phyloP scores from a whole-genome alignment of 2,888 invertebrate genomes.

The Tetragonula carbonaria region DNA sequence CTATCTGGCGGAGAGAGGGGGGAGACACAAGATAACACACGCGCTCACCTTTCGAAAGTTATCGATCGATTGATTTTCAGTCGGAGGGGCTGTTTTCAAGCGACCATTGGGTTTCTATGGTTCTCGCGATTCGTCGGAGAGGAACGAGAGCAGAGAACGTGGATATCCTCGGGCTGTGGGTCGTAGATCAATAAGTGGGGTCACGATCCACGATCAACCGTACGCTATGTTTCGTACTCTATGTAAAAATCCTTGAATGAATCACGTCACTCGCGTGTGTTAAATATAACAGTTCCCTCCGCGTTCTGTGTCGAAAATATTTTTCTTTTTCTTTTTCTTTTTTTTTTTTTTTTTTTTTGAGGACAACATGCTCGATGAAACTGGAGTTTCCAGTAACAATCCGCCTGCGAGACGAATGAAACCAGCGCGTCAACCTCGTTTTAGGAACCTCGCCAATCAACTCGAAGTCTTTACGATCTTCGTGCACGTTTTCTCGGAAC shows the following conservation, averaged over 20 bases:
- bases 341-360: too few species aligned
- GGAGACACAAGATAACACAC: not conserved
- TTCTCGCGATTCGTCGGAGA: constrained; percentile 17
- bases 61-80: constrained; percentile 33
- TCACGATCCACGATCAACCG: constrained; percentile 37
- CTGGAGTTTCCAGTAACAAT: not conserved
- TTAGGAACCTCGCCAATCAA: constrained; percentile 12
- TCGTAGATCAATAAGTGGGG: constrained; percentile 56
- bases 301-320: too few species aligned
- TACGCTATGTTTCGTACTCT: not conserved
- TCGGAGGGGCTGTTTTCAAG: not conserved
- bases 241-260: constrained; percentile 9
- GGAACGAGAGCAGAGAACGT: constrained; percentile 32
- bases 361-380: not conserved
- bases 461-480: constrained; percentile 32
- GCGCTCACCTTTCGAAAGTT: not conserved
- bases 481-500: constrained; percentile 33
- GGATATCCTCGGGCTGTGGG: constrained; percentile 66
- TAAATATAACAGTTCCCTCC: not conserved
- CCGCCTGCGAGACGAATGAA: not conserved
- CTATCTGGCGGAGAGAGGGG: too few species aligned
- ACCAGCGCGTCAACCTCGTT: constrained; percentile 36
- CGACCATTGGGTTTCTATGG: constrained; percentile 14
- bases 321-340: too few species aligned
- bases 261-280: not conserved